phyloP scores from a whole-genome alignment of 2,797 vertebrate species.

The Trachurus trachurus region DNA sequence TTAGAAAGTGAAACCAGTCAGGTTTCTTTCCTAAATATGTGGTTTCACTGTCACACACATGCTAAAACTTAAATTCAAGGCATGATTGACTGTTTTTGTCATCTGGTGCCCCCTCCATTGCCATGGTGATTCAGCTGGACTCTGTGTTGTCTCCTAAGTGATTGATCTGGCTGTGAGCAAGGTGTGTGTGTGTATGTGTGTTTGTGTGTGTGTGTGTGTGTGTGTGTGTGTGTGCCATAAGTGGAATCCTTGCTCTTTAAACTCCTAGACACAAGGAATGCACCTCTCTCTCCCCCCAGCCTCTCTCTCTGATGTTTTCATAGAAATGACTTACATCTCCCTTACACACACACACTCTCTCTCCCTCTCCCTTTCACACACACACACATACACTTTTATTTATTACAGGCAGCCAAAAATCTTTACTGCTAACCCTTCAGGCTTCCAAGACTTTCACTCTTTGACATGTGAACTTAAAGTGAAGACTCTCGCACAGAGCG shows the following conservation, averaged over 20 bases:
- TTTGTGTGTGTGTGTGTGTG: slow-evolving; percentile 8
- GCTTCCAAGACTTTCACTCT: slow-evolving; percentile 42
- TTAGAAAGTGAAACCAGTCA: slow-evolving; percentile 5
- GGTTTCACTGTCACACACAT: slow-evolving; percentile 50
- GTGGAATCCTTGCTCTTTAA: slow-evolving; percentile 55
- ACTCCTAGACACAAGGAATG: slow-evolving; percentile 67
- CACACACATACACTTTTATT: no score
- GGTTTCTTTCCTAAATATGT: slow-evolving; percentile 24
- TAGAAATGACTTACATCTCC: not conserved
- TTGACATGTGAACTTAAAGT: slow-evolving; percentile 33
- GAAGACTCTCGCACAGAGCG: slow-evolving; percentile 37
- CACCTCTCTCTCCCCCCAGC: slow-evolving; percentile 11
- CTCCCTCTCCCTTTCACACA: not conserved
- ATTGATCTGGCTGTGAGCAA: slow-evolving; percentile 65
- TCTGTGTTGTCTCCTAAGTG: slow-evolving; percentile 46
- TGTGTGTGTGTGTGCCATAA: slow-evolving; percentile 40
- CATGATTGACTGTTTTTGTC: slow-evolving; percentile 69
- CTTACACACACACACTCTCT: not conserved
- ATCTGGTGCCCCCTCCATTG: slow-evolving; percentile 56
- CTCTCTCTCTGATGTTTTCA: slow-evolving; percentile 20
- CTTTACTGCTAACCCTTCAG: slow-evolving; percentile 9
- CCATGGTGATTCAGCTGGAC: slow-evolving; percentile 70
- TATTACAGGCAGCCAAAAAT: slow-evolving; percentile 16
- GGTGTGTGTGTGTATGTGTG: slow-evolving; percentile 46
- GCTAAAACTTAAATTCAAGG: slow-evolving; percentile 56